Evolutionary conservation across 1,140 invertebrate genomes (phyloP).

Genomic region (Brachionus asplanchnoidis): DNA sequence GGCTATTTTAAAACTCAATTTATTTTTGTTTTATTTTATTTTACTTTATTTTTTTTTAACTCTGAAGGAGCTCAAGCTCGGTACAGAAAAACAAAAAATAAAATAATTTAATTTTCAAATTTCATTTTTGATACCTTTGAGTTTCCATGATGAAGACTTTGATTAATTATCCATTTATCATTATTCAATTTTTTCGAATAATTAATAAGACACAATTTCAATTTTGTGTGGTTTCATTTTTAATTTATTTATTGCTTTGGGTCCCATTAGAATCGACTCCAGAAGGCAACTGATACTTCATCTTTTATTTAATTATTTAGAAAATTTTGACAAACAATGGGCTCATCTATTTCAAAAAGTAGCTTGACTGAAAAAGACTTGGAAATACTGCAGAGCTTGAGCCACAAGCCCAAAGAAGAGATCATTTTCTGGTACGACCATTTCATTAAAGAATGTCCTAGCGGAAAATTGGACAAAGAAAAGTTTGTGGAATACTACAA

Average conservation of each 20-base stretch:
- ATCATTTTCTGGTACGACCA: conserved; percentile 29
- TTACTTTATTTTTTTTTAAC: too few species aligned
- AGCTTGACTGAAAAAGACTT: conserved; percentile 25
- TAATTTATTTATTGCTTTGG: not conserved
- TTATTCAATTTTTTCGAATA: not conserved
- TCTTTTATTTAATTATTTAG: not conserved
- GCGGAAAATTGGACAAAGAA: conserved; percentile 22
- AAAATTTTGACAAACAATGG: not conserved
- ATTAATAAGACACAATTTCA: not conserved
- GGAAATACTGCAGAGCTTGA: conserved; percentile 25
- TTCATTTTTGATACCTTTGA: not conserved
- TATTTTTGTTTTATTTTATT: too few species aligned
- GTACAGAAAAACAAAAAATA: not conserved
- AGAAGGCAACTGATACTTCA: not conserved
- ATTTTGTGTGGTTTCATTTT: not conserved
- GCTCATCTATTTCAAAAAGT: conserved; percentile 19
- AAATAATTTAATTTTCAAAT: not conserved
- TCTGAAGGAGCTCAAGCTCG: too few species aligned
- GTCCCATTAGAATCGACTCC: not conserved
- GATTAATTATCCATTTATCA: not conserved
- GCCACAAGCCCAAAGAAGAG: conserved; percentile 32
- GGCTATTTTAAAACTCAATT: too few species aligned
- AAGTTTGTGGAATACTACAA: conserved; percentile 33
- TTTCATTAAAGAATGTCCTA: conserved; percentile 26
- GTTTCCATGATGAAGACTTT: not conserved